Base-by-base conservation (phyloP, 2,888 invertebrate genomes). In the Sarcophaga subvicina region DNA sequence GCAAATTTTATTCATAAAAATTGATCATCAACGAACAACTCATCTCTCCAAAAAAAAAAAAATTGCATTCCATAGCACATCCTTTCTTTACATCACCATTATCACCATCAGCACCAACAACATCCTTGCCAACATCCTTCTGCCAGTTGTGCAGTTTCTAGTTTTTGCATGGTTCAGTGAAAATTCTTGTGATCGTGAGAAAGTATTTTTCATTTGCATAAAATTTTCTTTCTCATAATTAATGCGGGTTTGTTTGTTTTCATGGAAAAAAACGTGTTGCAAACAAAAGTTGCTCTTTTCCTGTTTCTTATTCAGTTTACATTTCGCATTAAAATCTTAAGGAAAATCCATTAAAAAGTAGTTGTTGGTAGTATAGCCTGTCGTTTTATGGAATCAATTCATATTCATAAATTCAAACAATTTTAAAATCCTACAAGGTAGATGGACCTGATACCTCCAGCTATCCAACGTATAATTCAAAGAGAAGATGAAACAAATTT, bases 141-240 rank as follows among this genome's bases (percentile, higher is more conserved):
- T 47, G 25, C 11, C 78, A 69, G 69, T 80, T 84, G 10, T 37
- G 37, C 37, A 37, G 8, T 83, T 85, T 80, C 71, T 27, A 54
- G 17, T 67, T 71, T 72, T 76, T 64, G 64, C 49, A 62, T 78
- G 47, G 75, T 27, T 20, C 69, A 64, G 64, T 78, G 2, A 77
- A 81, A 70, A 70, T 67, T 60, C 73, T 62, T 22, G n/a, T 14
- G 60, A 79, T 75, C 85, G 85, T 85, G 85, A 79, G 85, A 85
- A 85, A 14, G 66, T 82, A 75, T 82, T 79, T 12, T 63, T 49
- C 12, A 82, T 85, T 82, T 85, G 82, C 85, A 85, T 85, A 85
- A 66, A 63, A 60, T 75, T 75, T 63, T 37, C 22, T 49, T 37
- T 66, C 45, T 22, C 4, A 6, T 22, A 71, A 37, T 63, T 6